Percentiles rank a stretch among this genome's conserved stretches.
These are phyloP conservation scores for Poeciliopsis presidionis DNA, from an alignment of 2,797 vertebrate genomes.

Conservation along the genomic window DNA sequence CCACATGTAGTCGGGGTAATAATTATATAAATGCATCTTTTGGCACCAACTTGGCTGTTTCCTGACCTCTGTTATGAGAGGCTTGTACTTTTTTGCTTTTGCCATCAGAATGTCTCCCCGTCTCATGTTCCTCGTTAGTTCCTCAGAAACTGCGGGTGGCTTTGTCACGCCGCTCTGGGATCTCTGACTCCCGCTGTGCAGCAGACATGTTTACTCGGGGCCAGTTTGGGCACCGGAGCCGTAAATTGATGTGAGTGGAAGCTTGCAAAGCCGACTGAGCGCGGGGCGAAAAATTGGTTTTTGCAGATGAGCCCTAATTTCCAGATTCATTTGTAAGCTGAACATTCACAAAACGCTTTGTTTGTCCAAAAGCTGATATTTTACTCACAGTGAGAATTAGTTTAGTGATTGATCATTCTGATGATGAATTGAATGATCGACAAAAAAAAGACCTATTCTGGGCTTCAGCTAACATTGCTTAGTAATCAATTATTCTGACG, in stretches of 20 bases:
- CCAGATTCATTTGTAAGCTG: conserved; percentile 12
- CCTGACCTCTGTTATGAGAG: not conserved
- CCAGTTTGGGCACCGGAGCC: conserved; percentile 11
- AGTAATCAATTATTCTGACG: too few relatives aligned
- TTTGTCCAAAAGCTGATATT: conserved; percentile 9
- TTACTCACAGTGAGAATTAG: not conserved
- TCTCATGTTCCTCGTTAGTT: conserved; percentile 13
- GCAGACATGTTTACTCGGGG: conserved; percentile 17
- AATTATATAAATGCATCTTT: not conserved
- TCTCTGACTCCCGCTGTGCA: conserved; percentile 18
- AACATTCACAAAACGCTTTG: not conserved
- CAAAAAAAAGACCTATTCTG: too few relatives aligned
- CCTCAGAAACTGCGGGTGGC: conserved; percentile 14
- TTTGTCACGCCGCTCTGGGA: conserved; percentile 7
- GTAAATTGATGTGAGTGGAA: conserved; percentile 10
- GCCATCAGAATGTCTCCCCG: not conserved
- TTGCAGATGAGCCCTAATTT: conserved; percentile 2
- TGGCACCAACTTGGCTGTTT: not conserved
- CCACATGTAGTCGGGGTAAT: too few relatives aligned
- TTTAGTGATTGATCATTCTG: too few relatives aligned
- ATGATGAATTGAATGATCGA: too few relatives aligned
- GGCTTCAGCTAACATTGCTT: too few relatives aligned
- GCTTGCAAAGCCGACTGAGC: conserved; percentile 3
- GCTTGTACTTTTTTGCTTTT: conserved; percentile 8
- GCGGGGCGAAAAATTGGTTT: not conserved